These are phyloP conservation scores for Mesorhabditis belari DNA, from an alignment of 2,888 invertebrate species.

Conservation along the genomic window DNA sequence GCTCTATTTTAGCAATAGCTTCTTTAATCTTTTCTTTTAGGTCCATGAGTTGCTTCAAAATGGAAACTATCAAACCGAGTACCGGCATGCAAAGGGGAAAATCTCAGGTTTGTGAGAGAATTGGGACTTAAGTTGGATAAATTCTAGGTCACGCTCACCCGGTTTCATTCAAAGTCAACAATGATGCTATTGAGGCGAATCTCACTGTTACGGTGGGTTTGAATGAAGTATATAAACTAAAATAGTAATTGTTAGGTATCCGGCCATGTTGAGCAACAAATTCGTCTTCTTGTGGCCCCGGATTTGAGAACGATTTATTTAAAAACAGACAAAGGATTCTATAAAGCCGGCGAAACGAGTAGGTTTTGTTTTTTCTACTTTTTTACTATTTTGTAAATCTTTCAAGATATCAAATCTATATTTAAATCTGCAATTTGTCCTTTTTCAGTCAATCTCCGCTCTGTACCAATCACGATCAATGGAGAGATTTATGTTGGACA, in stretches of 20 bases:
- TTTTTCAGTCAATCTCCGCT: slow-evolving; percentile 35
- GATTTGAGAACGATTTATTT: slow-evolving; percentile 36
- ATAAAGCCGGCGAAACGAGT: slow-evolving; percentile 39
- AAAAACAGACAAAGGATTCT: slow-evolving; percentile 41
- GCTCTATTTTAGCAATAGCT: too few species aligned
- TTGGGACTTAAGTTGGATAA: neutral
- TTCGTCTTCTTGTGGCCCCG: slow-evolving; percentile 17
- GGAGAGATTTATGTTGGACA: slow-evolving; percentile 27
- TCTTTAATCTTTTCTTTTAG: too few species aligned
- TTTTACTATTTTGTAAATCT: too few species aligned
- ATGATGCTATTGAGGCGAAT: neutral
- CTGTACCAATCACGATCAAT: slow-evolving; percentile 32
- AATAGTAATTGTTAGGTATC: slow-evolving; percentile 3
- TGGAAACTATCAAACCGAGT: neutral
- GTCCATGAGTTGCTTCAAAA: neutral
- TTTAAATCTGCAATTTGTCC: neutral
- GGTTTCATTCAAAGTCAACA: neutral
- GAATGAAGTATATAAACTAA: neutral
- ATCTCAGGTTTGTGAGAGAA: neutral
- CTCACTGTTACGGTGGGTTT: neutral
- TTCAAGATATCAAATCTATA: neutral
- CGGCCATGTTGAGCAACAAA: slow-evolving; percentile 12
- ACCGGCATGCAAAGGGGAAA: neutral
- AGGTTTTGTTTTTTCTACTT: neutral
- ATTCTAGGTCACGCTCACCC: neutral